Conservation (phyloP, 2,113 vertebrate genomes). For the Alligator mississippiensis region DNA sequence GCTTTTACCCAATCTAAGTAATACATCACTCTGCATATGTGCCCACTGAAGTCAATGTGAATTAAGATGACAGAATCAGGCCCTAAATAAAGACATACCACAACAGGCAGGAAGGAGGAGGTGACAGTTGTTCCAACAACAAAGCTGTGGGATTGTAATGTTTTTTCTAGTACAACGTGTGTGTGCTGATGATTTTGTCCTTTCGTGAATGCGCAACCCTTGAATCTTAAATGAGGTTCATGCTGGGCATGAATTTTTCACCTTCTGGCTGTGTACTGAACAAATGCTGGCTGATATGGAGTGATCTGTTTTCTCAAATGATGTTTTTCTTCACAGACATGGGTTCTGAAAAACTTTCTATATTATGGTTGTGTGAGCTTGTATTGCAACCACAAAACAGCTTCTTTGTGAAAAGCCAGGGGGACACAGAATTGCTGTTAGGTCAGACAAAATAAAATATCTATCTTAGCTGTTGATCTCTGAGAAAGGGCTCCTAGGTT, state of each 20-base stretch:
- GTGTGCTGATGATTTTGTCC: fast-evolving
- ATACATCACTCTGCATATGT: background rate
- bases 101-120: background rate
- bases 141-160: background rate
- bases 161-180: background rate
- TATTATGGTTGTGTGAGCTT: background rate
- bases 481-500: background rate
- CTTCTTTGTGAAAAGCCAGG: background rate
- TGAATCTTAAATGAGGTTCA: background rate
- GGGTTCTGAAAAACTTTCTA: background rate
- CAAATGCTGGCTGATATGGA: background rate
- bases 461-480: background rate
- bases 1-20: background rate
- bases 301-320: constrained; percentile 2
- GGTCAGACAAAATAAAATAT: background rate
- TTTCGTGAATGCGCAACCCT: background rate
- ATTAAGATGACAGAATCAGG: background rate
- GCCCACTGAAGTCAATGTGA: background rate
- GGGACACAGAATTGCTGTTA: background rate
- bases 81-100: background rate
- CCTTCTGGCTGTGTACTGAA: background rate
- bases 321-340: background rate
- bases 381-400: background rate
- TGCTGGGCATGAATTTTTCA: background rate
- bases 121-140: background rate